Evolutionary conservation across 2,888 invertebrate genomes (phyloP).

Genomic region (Xestoiulus laeticollis): DNA sequence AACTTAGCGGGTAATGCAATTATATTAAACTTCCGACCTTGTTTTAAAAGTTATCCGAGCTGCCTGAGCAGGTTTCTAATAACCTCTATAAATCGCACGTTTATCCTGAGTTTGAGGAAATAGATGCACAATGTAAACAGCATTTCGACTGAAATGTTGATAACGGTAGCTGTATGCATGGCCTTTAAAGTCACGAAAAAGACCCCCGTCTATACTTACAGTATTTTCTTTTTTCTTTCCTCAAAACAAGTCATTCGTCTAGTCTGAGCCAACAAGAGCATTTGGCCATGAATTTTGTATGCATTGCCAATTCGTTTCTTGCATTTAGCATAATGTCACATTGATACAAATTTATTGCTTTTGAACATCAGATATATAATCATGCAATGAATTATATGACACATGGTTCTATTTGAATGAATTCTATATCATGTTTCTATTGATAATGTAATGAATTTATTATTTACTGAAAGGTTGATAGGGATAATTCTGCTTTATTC

Average conservation of each 20-base stretch:
- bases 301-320: not conserved
- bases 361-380: too few species aligned
- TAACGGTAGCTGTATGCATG: slow-evolving; percentile 4
- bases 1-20: not conserved
- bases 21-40: slow-evolving; percentile 43
- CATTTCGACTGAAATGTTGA: not conserved
- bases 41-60: slow-evolving; percentile 28
- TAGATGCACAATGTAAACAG: not conserved
- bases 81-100: not conserved
- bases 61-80: slow-evolving; percentile 24
- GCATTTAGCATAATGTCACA: too few species aligned
- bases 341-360: too few species aligned
- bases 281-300: not conserved
- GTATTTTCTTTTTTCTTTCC: not conserved
- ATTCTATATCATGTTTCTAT: too few species aligned
- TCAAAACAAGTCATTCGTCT: not conserved
- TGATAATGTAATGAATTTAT: too few species aligned
- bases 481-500: too few species aligned
- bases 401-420: too few species aligned
- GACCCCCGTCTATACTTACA: not conserved
- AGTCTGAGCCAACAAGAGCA: not conserved
- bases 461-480: too few species aligned
- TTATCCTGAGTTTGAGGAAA: slow-evolving; percentile 33
- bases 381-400: too few species aligned
- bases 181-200: not conserved